Base-by-base conservation (phyloP, 2,113 vertebrate genomes). In the Psettodes erumei region DNA sequence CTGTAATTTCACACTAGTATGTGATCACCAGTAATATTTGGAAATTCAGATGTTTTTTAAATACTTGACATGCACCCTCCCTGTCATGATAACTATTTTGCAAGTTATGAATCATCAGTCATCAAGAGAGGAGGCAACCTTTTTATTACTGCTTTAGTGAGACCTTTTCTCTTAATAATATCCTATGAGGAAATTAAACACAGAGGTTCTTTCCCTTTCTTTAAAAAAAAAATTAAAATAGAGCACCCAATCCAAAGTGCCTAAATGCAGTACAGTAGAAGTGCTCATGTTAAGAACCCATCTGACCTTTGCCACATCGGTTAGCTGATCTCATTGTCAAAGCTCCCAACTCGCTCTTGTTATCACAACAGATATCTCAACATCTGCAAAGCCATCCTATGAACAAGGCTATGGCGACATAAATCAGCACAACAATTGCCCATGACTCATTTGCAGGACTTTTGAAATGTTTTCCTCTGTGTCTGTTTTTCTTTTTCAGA, bases 361-460 rank as follows among this genome's bases (percentile, higher is more conserved):
- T n/a, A n/a, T n/a, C n/a, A n/a, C n/a, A n/a, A n/a, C n/a, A n/a
- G n/a, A n/a, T n/a, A n/a, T n/a, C n/a, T n/a, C n/a, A n/a, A n/a
- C n/a, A n/a, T n/a, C n/a, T n/a, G n/a, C n/a, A n/a, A n/a, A n/a
- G n/a, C n/a, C n/a, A n/a, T n/a, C n/a, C n/a, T n/a, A n/a, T n/a
- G 77, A 70, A 78, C 81, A 67, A 61, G 65, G 78, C 64, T 87
- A 82, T 69, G 71, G 79, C 81, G 90, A 82, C 71, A 84, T 50
- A 76, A 80, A 63, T 43, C 69, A 63, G 63, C 1, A 37, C 62
- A 86, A 84, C 53, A 81, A 88, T 76, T 10, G 18, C 3, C 19
- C 2, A 6, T 93, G 92, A 94, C 65, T 87, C 91, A 93, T 69
- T 54, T 6, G 19, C 33, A 70, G 53, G 42, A 75, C 73, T 88